phyloP scores from a whole-genome alignment of 2,888 invertebrate species.

The Harpalus rufipes region DNA sequence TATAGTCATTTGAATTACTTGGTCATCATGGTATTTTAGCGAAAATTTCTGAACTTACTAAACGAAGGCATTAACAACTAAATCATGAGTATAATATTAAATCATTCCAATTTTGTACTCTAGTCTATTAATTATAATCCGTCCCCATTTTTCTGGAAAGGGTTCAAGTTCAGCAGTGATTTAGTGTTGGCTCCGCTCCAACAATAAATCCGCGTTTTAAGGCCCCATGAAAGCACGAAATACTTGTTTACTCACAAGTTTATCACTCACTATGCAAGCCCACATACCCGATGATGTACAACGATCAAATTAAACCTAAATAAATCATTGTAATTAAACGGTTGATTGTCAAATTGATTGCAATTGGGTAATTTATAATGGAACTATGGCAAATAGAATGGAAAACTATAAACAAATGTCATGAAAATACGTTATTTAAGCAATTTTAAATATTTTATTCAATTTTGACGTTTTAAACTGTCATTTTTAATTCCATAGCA shows the following conservation, averaged over 20 bases:
- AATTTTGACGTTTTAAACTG: too few species aligned
- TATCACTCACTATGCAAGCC: neutral
- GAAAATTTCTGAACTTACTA: too few species aligned
- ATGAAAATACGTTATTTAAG: too few species aligned
- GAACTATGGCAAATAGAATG: neutral
- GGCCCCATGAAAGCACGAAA: slow-evolving; percentile 29
- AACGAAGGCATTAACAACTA: too few species aligned
- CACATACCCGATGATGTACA: neutral
- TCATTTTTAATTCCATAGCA: too few species aligned
- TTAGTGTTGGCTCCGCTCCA: slow-evolving; percentile 23
- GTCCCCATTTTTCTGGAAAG: slow-evolving; percentile 23
- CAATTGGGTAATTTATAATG: neutral
- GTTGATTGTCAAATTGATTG: neutral
- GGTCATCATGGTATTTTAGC: too few species aligned
- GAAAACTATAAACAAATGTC: neutral
- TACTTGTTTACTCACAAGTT: slow-evolving; percentile 41
- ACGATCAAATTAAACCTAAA: neutral
- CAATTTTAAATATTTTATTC: too few species aligned
- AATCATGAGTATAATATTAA: too few species aligned
- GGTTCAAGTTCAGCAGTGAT: slow-evolving; percentile 37
- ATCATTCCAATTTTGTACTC: neutral
- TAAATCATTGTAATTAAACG: slow-evolving; percentile 1
- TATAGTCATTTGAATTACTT: too few species aligned
- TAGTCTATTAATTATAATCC: slow-evolving; percentile 14
- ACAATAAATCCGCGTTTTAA: slow-evolving; percentile 27